Base-by-base conservation (phyloP, 2,888 invertebrate species). In the Drosophila lutescens region DNA sequence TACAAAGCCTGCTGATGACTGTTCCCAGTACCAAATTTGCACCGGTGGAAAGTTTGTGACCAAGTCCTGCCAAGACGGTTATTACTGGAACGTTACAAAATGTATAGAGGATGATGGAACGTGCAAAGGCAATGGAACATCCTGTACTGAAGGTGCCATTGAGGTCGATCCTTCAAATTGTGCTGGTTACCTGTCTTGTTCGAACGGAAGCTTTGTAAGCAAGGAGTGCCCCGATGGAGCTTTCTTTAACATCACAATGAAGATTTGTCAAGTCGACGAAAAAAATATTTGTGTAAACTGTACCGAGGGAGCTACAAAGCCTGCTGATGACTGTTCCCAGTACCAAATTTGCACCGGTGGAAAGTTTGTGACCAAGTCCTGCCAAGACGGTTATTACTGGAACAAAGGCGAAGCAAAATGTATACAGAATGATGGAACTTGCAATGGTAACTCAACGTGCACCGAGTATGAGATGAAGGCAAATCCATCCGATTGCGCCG, bases 401-500 rank as follows among this genome's bases (percentile, higher is more conserved):
- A 66, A 49, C 10, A 58, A 57, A 4, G 0, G 12, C 5, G 1
- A 2, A 6, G 1, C 1, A 6, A 1, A 5, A 9, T 43, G 43
- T 20, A 20, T 12, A 2, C 0, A 0, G 8, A 75, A 79, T 20
- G 38, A 69, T 2, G 80, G 82, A 0, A 20, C 76, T n/a, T 82
- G 82, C 57, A 59, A 43, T 34, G 65, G 38, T 12, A 49, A 15
- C n/a, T 2, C n/a, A 38, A 23, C 26, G 0, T 85, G 82, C 36
- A 63, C 8, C 2, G 62, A 82, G 8, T 75, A 71, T 7, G 34
- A 53, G 2, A 6, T 34, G 3, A 1, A 32, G 15, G 40, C 3
- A 0, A 66, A 81, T 56, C 32, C 77, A 3, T n/a, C 38, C 0
- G 41, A 81, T 50, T 81, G 81, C 30, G 80, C 85, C 43, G 82